phyloP scores from a whole-genome alignment of 1,140 invertebrate genomes.

The Lepidotrigona ventralis region DNA sequence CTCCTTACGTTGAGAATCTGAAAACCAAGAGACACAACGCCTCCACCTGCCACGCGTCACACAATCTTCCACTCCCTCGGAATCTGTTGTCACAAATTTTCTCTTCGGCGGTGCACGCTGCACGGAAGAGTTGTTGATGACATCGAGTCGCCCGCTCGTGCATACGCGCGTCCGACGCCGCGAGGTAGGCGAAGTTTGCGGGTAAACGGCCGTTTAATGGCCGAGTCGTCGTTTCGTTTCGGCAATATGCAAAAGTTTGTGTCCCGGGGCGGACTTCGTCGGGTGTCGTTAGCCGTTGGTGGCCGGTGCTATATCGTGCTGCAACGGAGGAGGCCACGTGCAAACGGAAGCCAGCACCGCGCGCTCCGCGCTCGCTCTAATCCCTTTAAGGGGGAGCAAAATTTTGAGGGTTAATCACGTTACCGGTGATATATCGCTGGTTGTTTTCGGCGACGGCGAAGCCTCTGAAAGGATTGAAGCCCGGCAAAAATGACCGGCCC shows the following conservation, averaged over 20 bases:
- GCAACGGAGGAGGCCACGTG: conserved; percentile 22
- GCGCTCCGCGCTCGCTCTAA: conserved; percentile 23
- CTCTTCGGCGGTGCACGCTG: background rate
- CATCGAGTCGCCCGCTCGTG: background rate
- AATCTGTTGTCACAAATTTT: background rate
- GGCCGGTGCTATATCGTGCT: background rate
- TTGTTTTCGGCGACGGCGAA: conserved; percentile 63
- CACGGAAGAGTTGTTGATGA: background rate
- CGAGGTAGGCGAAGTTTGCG: background rate
- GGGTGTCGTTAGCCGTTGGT: conserved; percentile 24
- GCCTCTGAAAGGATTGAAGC: conserved; percentile 68
- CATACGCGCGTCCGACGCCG: background rate
- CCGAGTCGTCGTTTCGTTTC: conserved; percentile 14
- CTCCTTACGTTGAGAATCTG: background rate
- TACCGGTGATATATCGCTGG: conserved; percentile 53
- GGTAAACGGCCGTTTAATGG: conserved; percentile 43
- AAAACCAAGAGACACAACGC: background rate
- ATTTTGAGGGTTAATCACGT: conserved; percentile 57
- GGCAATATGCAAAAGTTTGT: conserved; percentile 27
- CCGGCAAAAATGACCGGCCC: conserved; percentile 57
- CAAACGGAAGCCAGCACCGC: conserved; percentile 10
- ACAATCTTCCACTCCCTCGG: background rate
- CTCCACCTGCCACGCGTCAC: background rate
- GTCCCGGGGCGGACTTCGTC: no score
- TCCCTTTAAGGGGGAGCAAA: conserved; percentile 54